A percentile compares a stretch with the other conserved stretches of the same genome.
These are phyloP conservation scores for Neogobius melanostomus DNA, from an alignment of 2,113 vertebrate genomes.

Conservation along the genomic window DNA sequence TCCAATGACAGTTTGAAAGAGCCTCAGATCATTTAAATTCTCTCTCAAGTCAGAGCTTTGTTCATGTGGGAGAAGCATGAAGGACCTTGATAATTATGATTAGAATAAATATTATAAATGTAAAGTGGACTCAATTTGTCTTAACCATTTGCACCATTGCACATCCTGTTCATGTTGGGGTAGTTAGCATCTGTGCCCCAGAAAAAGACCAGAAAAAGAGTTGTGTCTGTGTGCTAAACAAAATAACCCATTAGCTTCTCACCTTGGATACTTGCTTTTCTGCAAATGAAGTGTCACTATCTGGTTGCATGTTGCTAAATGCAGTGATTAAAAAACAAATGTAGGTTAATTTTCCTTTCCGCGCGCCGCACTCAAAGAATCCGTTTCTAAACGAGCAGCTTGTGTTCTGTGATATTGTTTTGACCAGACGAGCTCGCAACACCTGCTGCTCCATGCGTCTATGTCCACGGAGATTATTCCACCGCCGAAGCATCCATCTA, in stretches of 20 bases:
- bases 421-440: constrained; percentile 40
- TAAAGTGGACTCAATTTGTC: too few relatives aligned
- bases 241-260: constrained; percentile 36
- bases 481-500: constrained; percentile 1
- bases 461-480: constrained; percentile 22
- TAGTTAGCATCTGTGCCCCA: too few relatives aligned
- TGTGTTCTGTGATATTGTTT: constrained; percentile 44
- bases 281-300: constrained; percentile 12
- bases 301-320: constrained; percentile 17
- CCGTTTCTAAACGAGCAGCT: constrained; percentile 45
- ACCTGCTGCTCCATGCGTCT: constrained; percentile 41
- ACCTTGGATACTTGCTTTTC: constrained; percentile 4
- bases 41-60: too few relatives aligned
- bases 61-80: too few relatives aligned
- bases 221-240: neutral
- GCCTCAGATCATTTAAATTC: too few relatives aligned
- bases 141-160: too few relatives aligned
- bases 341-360: constrained; percentile 50
- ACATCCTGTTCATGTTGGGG: too few relatives aligned
- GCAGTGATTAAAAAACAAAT: constrained; percentile 19
- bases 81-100: too few relatives aligned
- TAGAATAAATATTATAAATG: too few relatives aligned
- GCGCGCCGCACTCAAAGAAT: constrained; percentile 10
- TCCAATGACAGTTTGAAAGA: too few relatives aligned
- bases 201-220: neutral